Percentiles rank a stretch among this genome's conserved stretches.
phyloP scores from a whole-genome alignment of 2,888 invertebrate species.

The Boloria selene region DNA sequence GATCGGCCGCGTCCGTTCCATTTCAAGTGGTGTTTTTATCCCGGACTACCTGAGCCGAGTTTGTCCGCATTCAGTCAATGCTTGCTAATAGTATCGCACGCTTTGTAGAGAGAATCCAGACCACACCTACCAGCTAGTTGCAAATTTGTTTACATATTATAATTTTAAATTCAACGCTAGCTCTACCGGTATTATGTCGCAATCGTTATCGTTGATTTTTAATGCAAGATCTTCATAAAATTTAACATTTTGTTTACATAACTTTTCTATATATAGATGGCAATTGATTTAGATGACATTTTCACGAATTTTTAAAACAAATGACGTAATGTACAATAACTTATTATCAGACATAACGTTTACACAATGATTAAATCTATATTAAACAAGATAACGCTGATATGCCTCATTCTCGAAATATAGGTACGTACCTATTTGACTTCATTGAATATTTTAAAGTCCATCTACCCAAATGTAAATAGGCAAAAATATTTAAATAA shows the following conservation, averaged over 20 bases:
- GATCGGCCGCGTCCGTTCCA: slow-evolving; percentile 67
- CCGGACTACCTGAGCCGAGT: slow-evolving; percentile 70
- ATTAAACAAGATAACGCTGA: slow-evolving; percentile 22
- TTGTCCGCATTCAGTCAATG: slow-evolving; percentile 38
- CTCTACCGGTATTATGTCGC: slow-evolving; percentile 10
- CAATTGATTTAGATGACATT: slow-evolving; percentile 12
- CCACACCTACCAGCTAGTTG: slow-evolving; percentile 51
- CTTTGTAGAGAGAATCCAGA: slow-evolving; percentile 37
- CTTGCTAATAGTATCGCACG: slow-evolving; percentile 56
- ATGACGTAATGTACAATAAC: slow-evolving; percentile 14
- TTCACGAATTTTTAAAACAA: slow-evolving; percentile 10
- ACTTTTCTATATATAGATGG: not conserved
- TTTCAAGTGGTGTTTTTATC: slow-evolving; percentile 79
- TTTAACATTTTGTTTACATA: slow-evolving; percentile 54
- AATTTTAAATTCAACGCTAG: slow-evolving; percentile 12
- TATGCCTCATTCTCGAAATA: slow-evolving; percentile 14
- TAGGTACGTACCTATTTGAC: not conserved
- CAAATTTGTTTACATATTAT: slow-evolving; percentile 44
- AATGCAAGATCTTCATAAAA: slow-evolving; percentile 56
- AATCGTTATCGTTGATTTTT: slow-evolving; percentile 43
- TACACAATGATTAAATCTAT: slow-evolving; percentile 25
- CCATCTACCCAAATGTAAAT: not conserved
- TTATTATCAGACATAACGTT: slow-evolving; percentile 15
- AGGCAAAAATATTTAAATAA: not conserved
- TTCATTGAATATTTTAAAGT: slow-evolving; percentile 6